Conservation (phyloP, 1,140 invertebrate species). For the Drosophila ananassae region DNA sequence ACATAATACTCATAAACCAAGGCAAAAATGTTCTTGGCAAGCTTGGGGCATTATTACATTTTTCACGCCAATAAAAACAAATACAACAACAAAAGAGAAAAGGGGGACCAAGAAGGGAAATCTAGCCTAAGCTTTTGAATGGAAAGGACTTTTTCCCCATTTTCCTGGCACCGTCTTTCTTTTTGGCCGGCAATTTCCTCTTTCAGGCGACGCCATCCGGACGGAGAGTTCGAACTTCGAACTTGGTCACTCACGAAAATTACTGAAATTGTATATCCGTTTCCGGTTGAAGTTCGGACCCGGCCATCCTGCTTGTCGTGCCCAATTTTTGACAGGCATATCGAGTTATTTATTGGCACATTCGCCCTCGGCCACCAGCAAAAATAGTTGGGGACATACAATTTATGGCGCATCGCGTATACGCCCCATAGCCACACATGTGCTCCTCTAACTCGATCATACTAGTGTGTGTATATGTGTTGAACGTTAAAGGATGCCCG, state of each 20-base stretch:
- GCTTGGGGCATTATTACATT: slow-evolving; percentile 70
- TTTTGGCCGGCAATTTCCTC: slow-evolving; percentile 64
- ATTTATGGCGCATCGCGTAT: slow-evolving; percentile 67
- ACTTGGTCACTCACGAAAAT: slow-evolving; percentile 73
- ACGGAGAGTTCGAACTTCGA: slow-evolving; percentile 13
- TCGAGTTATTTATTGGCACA: slow-evolving; percentile 57
- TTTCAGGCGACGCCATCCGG: slow-evolving; percentile 33
- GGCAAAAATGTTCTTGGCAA: slow-evolving; percentile 33
- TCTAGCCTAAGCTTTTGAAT: slow-evolving; percentile 42
- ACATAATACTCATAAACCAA: slow-evolving; percentile 42
- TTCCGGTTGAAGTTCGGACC: slow-evolving; percentile 62
- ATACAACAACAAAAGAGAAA: slow-evolving; percentile 65
- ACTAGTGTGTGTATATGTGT: not conserved
- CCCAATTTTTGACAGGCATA: slow-evolving; percentile 43
- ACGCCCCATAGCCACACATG: slow-evolving; percentile 53
- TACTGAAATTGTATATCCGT: slow-evolving; percentile 80
- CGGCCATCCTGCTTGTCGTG: slow-evolving; percentile 21
- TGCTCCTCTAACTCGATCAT: not conserved
- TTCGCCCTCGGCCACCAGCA: slow-evolving; percentile 19
- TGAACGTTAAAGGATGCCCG: slow-evolving; percentile 11
- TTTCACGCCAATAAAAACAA: slow-evolving; percentile 80
- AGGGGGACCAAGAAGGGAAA: slow-evolving; percentile 1
- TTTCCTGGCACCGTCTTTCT: slow-evolving; percentile 5
- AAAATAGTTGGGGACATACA: slow-evolving; percentile 51
- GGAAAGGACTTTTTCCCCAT: slow-evolving; percentile 12